Conservation (phyloP, 1,140 invertebrate genomes). For the Lepidurus arcticus region DNA sequence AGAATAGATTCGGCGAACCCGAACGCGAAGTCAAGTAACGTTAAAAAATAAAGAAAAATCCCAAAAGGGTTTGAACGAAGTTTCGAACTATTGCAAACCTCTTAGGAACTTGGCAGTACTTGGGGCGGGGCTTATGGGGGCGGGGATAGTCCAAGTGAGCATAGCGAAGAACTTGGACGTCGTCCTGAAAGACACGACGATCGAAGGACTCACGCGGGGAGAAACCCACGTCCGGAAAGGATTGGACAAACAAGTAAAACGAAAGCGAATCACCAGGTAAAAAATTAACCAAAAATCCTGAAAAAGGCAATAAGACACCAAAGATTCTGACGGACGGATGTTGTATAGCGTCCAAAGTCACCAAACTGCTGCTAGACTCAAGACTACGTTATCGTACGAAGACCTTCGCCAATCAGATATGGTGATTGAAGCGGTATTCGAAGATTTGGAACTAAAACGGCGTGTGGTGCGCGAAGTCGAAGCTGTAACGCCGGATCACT, state of each 20-base stretch:
- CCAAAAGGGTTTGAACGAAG: not conserved
- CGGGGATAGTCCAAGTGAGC: conserved; percentile 24
- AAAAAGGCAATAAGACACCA: too few relatives aligned
- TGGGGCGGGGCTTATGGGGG: conserved; percentile 26
- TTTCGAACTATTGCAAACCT: not conserved
- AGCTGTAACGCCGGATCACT: not conserved
- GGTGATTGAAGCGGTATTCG: conserved; percentile 28
- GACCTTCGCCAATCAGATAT: not conserved
- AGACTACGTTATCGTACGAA: not conserved
- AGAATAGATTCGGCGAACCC: conserved; percentile 48
- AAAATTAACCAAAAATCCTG: not conserved
- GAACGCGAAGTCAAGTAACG: not conserved
- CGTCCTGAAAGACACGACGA: conserved; percentile 20
- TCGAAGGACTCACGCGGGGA: not conserved
- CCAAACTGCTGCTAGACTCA: not conserved
- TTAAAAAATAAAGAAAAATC: not conserved
- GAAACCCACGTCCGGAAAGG: conserved; percentile 1
- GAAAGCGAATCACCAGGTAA: conserved; percentile 2
- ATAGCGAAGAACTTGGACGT: not conserved
- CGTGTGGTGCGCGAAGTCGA: conserved; percentile 18
- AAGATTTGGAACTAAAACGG: conserved; percentile 10
- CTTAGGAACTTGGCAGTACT: conserved; percentile 5
- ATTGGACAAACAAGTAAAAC: not conserved
- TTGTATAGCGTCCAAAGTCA: not conserved
- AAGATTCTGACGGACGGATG: not conserved